Evolutionary conservation across 2,797 vertebrate species (phyloP), one percentile per base, ranked within the genome.

Genomic region (Megaceryle alcyon): DNA sequence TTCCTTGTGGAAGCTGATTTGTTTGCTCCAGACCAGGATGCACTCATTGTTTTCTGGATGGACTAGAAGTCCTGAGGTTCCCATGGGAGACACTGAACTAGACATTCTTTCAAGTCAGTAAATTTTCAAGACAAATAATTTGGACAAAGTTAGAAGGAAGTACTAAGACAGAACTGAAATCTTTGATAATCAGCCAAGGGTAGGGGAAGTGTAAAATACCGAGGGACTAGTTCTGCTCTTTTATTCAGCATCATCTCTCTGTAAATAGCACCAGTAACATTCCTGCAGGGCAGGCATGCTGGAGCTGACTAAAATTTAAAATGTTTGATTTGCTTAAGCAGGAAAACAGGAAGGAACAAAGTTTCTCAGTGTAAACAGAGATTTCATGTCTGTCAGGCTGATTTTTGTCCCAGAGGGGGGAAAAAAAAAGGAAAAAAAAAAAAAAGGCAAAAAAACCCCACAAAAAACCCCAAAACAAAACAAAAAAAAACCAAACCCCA

Each of bases 261-360:
- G 94, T 80, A 95, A 88, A 93, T 95, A 88, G 31, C 77, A 94
- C 77, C 51, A 88, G 79, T 49, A 91, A 76, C 59, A 64, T 92
- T 88, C 91, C 82, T 90, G 80, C 80, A 86, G 91, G 94, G 84
- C 91, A 93, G 54, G 43, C 84, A 44, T 33, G 46, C 63, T 83
- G 66, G 70, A 61, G 63, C 76, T 7, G 6, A 59, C 80, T 78
- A 37, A 73, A 83, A 86, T 64, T 65, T 76, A 68, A 84, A 88
- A 57, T 60, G 78, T 83, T 86, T 92, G 51, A 86, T 90, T 88
- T 90, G 51, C 77, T 94, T 88, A 92, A 80, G 70, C 66, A 84
- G 82, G 35, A 83, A 94, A 96, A 80, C 39, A 79, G 18, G 28
- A 80, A 88, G 80, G 73, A 92, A 88, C 61, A 72, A 95, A 86